Conservation (phyloP, 2,888 invertebrate genomes). For the Bellardia bayeri region DNA sequence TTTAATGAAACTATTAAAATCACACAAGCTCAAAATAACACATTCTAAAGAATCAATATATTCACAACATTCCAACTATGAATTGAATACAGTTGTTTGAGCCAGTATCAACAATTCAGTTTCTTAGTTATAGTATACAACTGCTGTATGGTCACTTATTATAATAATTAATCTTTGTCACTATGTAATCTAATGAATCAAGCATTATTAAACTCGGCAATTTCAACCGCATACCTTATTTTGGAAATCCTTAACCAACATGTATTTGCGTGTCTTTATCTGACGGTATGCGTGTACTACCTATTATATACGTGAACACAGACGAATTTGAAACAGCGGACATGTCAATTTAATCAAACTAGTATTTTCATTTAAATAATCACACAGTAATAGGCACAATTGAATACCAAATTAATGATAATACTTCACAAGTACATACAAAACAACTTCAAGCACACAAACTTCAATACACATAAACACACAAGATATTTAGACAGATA, state of each 20-base stretch:
- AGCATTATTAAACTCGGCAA: conserved; percentile 7
- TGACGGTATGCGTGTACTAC: not conserved
- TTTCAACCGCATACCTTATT: conserved; percentile 11
- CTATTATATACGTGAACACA: not conserved
- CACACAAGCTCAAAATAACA: too few species aligned
- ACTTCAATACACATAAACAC: not conserved
- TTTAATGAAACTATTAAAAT: too few species aligned
- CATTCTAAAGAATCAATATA: too few species aligned
- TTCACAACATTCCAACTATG: too few species aligned
- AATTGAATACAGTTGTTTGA: too few species aligned
- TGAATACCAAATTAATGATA: conserved; percentile 62
- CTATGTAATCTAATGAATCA: conserved; percentile 35
- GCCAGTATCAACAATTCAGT: too few species aligned
- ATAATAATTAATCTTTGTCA: conserved; percentile 61
- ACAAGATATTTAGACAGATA: not conserved
- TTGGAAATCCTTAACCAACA: not conserved
- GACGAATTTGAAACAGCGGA: conserved; percentile 19
- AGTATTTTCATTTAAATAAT: conserved; percentile 51
- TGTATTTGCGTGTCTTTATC: not conserved
- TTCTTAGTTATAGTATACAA: not conserved
- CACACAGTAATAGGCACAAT: conserved; percentile 55
- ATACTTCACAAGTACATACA: not conserved
- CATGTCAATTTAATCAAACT: conserved; percentile 63
- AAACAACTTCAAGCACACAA: not conserved
- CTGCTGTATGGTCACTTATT: conserved; percentile 14